Conservation (phyloP, 2,888 invertebrate genomes). For the Drosophila robusta region DNA sequence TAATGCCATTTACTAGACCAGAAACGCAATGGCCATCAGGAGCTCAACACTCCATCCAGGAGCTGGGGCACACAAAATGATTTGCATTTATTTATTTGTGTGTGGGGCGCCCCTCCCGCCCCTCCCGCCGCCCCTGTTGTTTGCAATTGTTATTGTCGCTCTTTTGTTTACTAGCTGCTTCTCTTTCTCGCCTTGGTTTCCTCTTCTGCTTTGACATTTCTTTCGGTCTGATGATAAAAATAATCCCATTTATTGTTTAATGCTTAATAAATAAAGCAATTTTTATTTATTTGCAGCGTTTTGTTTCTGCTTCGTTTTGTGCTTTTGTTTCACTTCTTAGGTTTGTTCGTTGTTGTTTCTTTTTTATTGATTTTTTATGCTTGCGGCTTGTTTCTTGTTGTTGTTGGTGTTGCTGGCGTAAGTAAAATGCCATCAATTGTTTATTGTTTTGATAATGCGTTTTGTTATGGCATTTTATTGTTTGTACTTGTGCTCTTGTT, state of each 20-base stretch:
- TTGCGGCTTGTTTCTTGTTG: constrained; percentile 32
- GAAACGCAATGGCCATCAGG: constrained; percentile 35
- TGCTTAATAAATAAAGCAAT: constrained; percentile 81
- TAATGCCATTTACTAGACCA: constrained; percentile 39
- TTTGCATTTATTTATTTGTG: constrained; percentile 73
- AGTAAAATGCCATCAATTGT: constrained; percentile 77
- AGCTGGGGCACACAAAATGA: constrained; percentile 50
- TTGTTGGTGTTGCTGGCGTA: constrained; percentile 46
- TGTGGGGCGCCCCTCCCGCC: neutral
- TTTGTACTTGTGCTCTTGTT: constrained; percentile 37
- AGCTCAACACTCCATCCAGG: constrained; percentile 52
- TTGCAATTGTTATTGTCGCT: constrained; percentile 58
- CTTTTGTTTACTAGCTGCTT: constrained; percentile 10
- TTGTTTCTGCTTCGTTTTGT: constrained; percentile 42
- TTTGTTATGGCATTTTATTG: constrained; percentile 52
- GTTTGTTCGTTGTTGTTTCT: constrained; percentile 26
- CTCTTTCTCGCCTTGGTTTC: constrained; percentile 16
- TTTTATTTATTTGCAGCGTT: constrained; percentile 73
- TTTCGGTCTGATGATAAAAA: constrained; percentile 60
- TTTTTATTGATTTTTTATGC: constrained; percentile 49
- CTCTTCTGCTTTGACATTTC: constrained; percentile 22
- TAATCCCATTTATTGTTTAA: constrained; percentile 81
- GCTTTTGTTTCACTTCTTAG: constrained; percentile 6
- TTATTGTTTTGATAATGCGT: constrained; percentile 77
- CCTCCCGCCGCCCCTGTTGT: constrained; percentile 13